phyloP scores from a whole-genome alignment of 2,113 vertebrate species.

The Vulpes lagopus region DNA sequence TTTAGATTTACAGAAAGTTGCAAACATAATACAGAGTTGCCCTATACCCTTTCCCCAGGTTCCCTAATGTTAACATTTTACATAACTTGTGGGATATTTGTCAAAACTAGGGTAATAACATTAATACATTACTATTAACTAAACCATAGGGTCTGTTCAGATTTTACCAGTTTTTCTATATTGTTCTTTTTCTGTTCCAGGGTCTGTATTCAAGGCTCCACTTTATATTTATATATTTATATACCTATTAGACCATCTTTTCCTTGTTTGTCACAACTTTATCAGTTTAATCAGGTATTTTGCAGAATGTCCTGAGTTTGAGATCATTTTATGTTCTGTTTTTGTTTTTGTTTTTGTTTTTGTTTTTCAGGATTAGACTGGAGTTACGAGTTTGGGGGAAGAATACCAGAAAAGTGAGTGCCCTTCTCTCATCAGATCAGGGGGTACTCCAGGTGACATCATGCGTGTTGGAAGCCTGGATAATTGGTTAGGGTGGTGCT shows the following conservation, averaged over 20 bases:
- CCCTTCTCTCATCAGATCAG: neutral
- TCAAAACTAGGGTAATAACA: neutral
- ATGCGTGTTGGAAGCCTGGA: fast-evolving
- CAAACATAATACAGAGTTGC: neutral
- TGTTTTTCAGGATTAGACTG: neutral
- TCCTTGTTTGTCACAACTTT: neutral
- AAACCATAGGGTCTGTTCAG: neutral
- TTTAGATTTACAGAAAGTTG: neutral
- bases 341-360: neutral
- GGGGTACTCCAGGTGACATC: no score
- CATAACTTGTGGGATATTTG: neutral
- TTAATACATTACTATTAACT: neutral
- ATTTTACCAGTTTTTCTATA: neutral
- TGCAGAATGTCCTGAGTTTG: neutral
- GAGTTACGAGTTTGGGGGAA: neutral
- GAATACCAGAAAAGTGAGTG: neutral
- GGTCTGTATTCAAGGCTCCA: neutral
- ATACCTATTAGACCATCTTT: neutral
- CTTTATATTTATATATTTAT: fast-evolving
- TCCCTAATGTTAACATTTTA: no score
- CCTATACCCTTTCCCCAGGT: neutral
- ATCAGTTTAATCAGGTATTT: neutral
- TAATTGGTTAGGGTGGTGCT: neutral
- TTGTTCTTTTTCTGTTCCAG: neutral
- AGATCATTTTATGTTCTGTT: neutral